These are phyloP conservation scores for Gymnopithys bicolor DNA, from an alignment of 2,797 vertebrate genomes.

Conservation along the genomic window DNA sequence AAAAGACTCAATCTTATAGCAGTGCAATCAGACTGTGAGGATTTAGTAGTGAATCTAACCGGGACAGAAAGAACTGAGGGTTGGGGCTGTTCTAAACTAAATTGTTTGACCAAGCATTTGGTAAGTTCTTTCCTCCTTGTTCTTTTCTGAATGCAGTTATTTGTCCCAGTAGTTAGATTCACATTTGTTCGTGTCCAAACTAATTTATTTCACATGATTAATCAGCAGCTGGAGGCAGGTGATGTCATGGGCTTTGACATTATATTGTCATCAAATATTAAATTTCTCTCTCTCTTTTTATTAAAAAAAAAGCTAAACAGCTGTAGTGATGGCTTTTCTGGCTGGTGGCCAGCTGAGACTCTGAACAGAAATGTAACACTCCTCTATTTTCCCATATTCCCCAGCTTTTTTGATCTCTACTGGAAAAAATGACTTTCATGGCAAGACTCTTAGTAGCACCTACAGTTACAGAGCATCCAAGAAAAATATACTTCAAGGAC, in stretches of 20 bases:
- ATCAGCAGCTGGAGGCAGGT: conserved; percentile 14
- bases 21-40: not conserved
- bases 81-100: not conserved
- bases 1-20: not conserved
- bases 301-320: not conserved
- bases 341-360: not conserved
- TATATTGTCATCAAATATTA: not conserved
- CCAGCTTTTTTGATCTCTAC: not conserved
- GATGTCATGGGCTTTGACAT: conserved; percentile 4
- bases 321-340: not conserved
- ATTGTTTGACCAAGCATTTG: not conserved
- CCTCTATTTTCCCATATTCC: not conserved
- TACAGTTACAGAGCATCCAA: not conserved
- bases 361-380: not conserved
- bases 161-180: not conserved
- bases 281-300: not conserved
- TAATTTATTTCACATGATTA: not conserved
- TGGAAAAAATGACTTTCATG: not conserved
- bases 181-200: not conserved
- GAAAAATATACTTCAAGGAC: not conserved
- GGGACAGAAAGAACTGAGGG: not conserved
- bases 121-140: not conserved
- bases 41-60: not conserved
- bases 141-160: not conserved
- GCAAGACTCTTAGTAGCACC: not conserved